Base-by-base conservation (phyloP, 2,113 vertebrate species). In the Prunella fulvescens region DNA sequence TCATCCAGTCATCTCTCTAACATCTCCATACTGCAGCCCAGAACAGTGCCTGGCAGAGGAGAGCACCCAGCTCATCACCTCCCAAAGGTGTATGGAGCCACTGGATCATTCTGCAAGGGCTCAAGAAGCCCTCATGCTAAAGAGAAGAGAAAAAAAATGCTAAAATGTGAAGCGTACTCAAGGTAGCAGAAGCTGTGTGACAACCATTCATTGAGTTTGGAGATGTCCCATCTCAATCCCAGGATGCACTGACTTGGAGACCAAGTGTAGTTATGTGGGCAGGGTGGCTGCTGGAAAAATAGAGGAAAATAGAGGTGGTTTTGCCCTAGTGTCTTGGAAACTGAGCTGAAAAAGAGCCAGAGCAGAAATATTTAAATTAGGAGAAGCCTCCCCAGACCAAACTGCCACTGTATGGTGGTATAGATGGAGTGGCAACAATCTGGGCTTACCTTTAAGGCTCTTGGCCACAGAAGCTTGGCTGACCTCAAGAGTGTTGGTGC, bases 1-100 rank as follows among this genome's bases (percentile, higher is more conserved):
- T 18, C 47, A 37, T 16, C 57, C 5, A 1, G 19, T 26, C 35
- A 10, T 4, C 48, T 54, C 25, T 71, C 28, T 31, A 14, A 8
- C 0, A 0, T 39, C 28, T 40, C 51, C 48, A 58, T 31, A n/a
- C 0, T 44, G 54, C 37, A 56, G 65, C 54, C 39, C 48, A 65
- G 64, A 57, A 23, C 0, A 11, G 35, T 58, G 24, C 51, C 42
- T 47, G 2, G 14, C 35, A 33, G 57, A 42, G 62, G 17, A 80
- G 40, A 80, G 40, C 11, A 18, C 13, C 29, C 35, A 51, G 56
- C 26, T 69, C 85, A 15, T 57, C 5, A 31, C 60, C 80, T 88
- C 82, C 62, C 74, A n/a, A 13, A 91, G 76, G 64, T 35, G 19
- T 11, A 4, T 1, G n/a, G 31, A 66, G 44, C 39, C 57, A 39